A percentile compares a stretch with the other conserved stretches of the same genome.
These are phyloP conservation scores for Sigmodon hispidus DNA, from an alignment of 2,113 vertebrate species.

Conservation along the genomic window DNA sequence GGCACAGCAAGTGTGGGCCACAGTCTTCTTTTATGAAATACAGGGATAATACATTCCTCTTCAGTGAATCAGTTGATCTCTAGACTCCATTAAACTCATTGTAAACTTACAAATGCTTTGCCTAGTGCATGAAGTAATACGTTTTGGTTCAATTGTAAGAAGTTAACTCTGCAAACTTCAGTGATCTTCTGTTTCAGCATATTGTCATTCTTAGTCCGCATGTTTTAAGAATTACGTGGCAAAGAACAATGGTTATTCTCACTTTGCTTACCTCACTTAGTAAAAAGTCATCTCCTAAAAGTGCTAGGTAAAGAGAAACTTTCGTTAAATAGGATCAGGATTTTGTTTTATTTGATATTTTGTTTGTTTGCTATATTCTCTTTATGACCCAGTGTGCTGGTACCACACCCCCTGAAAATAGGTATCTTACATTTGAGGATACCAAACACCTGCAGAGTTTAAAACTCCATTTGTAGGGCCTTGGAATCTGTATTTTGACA, in stretches of 20 bases:
- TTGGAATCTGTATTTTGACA: not conserved
- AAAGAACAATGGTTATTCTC: not conserved
- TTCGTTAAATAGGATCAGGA: not conserved
- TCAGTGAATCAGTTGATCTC: not conserved
- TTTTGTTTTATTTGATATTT: not conserved
- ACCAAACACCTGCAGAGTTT: not conserved
- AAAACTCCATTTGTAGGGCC: not conserved
- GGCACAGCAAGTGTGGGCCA: not conserved
- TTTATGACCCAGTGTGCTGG: not conserved
- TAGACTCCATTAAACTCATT: constrained; percentile 2
- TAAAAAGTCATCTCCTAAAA: not conserved
- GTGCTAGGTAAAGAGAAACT: constrained; percentile 10
- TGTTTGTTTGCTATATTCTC: not conserved
- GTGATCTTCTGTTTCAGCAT: not conserved
- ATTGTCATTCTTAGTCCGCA: not conserved
- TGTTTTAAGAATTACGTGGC: not conserved
- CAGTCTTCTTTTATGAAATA: not conserved
- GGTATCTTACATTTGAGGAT: not conserved
- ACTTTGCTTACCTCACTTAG: not conserved
- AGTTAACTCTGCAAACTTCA: not conserved
- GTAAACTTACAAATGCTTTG: not conserved
- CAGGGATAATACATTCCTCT: not conserved
- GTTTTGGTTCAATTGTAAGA: constrained; percentile 22
- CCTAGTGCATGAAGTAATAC: not conserved
- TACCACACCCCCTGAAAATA: not conserved